Percentiles rank a stretch among this genome's conserved stretches.
phyloP scores from a whole-genome alignment of 2,888 invertebrate species.

The Keiferia lycopersicella region DNA sequence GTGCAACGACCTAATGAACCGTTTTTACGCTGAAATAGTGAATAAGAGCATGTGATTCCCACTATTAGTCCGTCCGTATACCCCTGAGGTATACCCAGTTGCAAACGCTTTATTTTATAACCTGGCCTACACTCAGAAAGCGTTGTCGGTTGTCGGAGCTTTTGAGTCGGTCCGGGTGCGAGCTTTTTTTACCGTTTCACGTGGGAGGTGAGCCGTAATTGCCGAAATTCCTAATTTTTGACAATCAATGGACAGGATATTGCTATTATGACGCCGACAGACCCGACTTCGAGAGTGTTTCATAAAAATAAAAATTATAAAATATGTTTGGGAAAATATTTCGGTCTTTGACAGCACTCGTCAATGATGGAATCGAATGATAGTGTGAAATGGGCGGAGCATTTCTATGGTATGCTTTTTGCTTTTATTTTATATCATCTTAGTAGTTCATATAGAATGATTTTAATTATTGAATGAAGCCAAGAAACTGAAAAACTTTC shows the following conservation, averaged over 20 bases:
- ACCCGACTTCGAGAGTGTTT: slow-evolving; percentile 41
- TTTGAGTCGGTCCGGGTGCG: slow-evolving; percentile 75
- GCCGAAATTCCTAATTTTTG: slow-evolving; percentile 80
- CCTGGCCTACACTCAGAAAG: slow-evolving; percentile 42
- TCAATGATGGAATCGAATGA: slow-evolving; percentile 11
- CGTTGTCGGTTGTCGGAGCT: slow-evolving; percentile 68
- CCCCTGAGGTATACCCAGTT: no score
- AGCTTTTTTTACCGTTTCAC: slow-evolving; percentile 68
- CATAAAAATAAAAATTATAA: slow-evolving; percentile 37
- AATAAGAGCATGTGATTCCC: no score
- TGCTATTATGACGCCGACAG: slow-evolving; percentile 70
- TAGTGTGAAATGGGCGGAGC: background rate
- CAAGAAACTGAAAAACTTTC: no score
- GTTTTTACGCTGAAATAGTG: no score
- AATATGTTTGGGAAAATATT: slow-evolving; percentile 45
- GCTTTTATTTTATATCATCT: background rate
- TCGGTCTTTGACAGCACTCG: slow-evolving; percentile 10
- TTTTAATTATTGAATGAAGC: no score
- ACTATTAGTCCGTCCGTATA: no score
- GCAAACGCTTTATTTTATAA: slow-evolving; percentile 39
- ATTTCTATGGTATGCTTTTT: background rate
- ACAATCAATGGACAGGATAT: slow-evolving; percentile 80
- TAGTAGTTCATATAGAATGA: no score
- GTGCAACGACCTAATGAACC: no score
- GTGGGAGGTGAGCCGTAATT: slow-evolving; percentile 79